phyloP scores from a whole-genome alignment of 2,113 vertebrate genomes.

The Poeciliopsis turrubarensis region DNA sequence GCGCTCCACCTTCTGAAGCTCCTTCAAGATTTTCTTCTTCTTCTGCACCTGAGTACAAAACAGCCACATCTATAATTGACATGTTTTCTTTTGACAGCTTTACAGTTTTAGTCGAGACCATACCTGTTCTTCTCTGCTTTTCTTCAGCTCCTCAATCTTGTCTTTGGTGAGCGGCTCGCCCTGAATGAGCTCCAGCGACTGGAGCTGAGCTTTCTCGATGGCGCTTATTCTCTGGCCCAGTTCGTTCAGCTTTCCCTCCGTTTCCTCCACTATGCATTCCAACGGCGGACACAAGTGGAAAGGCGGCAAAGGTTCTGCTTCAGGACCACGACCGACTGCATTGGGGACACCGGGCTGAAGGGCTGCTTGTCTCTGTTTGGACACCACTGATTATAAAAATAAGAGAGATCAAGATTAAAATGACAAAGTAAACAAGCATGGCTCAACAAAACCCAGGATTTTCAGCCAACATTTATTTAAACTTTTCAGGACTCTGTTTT shows the following conservation, averaged over 20 bases:
- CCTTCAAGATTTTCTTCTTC: conserved; percentile 99
- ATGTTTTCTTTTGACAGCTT: background rate
- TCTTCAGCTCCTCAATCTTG: conserved; percentile 99
- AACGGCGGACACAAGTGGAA: conserved; percentile 98
- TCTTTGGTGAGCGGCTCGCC: conserved; percentile 99
- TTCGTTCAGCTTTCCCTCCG: conserved; percentile 98
- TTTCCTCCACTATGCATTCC: conserved; percentile 99
- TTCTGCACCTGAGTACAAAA: conserved; percentile 88
- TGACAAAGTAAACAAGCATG: background rate
- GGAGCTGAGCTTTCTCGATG: conserved; percentile 98
- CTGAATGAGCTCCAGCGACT: conserved; percentile 99
- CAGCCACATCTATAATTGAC: conserved; percentile 15
- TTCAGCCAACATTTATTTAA: background rate
- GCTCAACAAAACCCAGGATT: background rate
- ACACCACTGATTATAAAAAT: conserved; percentile 82
- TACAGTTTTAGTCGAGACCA: background rate
- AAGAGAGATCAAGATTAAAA: background rate
- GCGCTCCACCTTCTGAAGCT: conserved; percentile 98
- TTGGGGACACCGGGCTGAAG: conserved; percentile 85
- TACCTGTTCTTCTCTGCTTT: conserved; percentile 97
- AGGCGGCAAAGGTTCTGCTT: conserved; percentile 92
- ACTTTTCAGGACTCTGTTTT: background rate
- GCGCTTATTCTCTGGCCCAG: conserved; percentile 99
- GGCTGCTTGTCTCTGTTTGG: conserved; percentile 94
- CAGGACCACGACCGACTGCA: conserved; percentile 72